Conservation (phyloP, 2,797 vertebrate genomes). For the Adelosebastes latens region DNA sequence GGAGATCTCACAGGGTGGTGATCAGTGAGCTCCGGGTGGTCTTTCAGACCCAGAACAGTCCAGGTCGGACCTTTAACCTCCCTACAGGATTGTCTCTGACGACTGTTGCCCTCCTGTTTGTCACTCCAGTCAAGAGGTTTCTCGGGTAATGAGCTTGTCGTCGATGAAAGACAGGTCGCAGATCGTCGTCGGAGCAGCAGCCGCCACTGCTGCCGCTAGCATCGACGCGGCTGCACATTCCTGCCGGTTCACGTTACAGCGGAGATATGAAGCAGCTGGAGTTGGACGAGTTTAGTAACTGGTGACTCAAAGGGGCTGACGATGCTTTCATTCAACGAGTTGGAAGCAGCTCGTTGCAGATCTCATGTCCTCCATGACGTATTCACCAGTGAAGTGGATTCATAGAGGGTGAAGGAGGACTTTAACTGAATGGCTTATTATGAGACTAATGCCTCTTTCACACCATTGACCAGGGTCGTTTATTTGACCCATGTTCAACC, state of each 20-base stretch:
- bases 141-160: slow-evolving; percentile 73
- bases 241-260: slow-evolving; percentile 68
- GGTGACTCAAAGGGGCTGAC: slow-evolving; percentile 66
- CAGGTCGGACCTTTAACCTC: slow-evolving; percentile 50
- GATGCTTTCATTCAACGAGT: slow-evolving; percentile 56
- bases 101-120: slow-evolving; percentile 6
- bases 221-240: slow-evolving; percentile 65
- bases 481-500: background rate
- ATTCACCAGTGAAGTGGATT: background rate
- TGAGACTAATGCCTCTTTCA: background rate
- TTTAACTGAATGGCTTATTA: slow-evolving; percentile 3
- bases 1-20: background rate
- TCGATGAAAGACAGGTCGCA: slow-evolving; percentile 72
- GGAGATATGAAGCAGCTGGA: slow-evolving; percentile 72
- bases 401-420: background rate
- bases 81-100: slow-evolving; percentile 5
- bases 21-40: slow-evolving; percentile 15
- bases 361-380: slow-evolving; percentile 7
- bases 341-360: slow-evolving; percentile 40
- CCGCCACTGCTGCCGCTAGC: slow-evolving; percentile 1
- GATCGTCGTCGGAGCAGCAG: slow-evolving; percentile 36
- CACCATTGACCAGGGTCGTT: background rate
- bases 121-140: slow-evolving; percentile 48
- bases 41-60: background rate
- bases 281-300: slow-evolving; percentile 58